phyloP scores from a whole-genome alignment of 2,797 vertebrate genomes.

The Muscicapa striata region DNA sequence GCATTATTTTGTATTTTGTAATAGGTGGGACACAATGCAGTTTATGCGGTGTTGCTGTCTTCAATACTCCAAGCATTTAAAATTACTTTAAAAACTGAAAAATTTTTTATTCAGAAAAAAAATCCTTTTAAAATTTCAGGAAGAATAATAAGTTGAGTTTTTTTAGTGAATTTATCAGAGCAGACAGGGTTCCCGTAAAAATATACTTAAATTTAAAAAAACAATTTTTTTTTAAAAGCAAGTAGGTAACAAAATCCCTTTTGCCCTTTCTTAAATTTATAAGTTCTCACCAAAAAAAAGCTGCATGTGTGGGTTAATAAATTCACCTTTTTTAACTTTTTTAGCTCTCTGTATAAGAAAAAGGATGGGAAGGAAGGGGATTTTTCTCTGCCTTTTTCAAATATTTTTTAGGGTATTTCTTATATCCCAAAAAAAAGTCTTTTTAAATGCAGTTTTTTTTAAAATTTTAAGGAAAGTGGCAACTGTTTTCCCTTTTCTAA shows the following conservation, averaged over 20 bases:
- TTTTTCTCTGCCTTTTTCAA: neutral
- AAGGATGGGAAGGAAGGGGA: neutral
- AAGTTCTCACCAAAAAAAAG: neutral
- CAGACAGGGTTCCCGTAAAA: neutral
- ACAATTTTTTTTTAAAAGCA: neutral
- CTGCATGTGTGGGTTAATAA: neutral
- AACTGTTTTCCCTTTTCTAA: conserved; percentile 34
- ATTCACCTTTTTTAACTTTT: neutral
- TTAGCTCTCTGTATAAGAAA: neutral
- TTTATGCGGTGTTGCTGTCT: neutral
- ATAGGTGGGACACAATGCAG: neutral
- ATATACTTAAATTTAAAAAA: neutral
- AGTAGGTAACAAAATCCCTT: neutral
- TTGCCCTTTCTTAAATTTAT: neutral
- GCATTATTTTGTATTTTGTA: neutral
- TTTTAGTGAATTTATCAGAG: neutral
- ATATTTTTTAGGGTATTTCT: neutral
- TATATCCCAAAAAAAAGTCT: neutral
- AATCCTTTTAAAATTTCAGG: neutral
- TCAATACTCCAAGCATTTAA: neutral
- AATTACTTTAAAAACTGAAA: neutral
- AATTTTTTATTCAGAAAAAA: neutral
- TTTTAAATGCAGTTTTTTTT: neutral
- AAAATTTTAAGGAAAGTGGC: too few relatives aligned
- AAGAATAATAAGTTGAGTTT: neutral